Base-by-base conservation (phyloP, 2,113 vertebrate species). In the Numenius arquata region DNA sequence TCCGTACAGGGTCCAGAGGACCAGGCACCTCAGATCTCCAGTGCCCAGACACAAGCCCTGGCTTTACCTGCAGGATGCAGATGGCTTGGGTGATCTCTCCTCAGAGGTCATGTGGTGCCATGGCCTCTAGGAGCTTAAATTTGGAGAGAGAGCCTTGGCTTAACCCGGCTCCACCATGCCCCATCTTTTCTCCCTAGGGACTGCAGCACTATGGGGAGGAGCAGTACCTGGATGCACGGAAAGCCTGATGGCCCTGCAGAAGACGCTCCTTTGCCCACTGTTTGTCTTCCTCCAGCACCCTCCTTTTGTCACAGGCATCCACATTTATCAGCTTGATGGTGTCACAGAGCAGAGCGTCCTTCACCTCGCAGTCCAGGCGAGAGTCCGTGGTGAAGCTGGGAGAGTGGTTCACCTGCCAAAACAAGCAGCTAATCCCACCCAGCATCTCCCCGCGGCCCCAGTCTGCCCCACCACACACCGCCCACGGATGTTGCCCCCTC, bases 331-430 rank as follows among this genome's bases (percentile, higher is more conserved):
- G 96, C 40, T 93, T 98, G 93, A 98, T 94, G 40, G 98, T 94
- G 4, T 98, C 98, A 10, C 95, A 96, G n/a, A 98, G 98, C 30
- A 98, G 97, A 4, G 98, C 95, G 15, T 98, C 98, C 91, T 98
- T 98, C 78, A 98, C 98, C 84, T 98, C 98, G 1, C 34, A 86
- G 79, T 98, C 98, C 15, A 98, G 96, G 59, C 47, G 76, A 5
- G 98, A 98, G 92, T 98, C 98, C 0, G 98, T 98, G 96, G 85
- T 98, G 95, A 98, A 98, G 94, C 98, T 98, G 47, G 98, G 98
- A 45, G 98, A 98, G 92, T 98, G 98, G 88, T 98, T 98, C 67
- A 98, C 98, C 98, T 98, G 96, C 75, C 88, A 47, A 89, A 78
- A 78, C 59, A 89, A 91, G 66, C 41, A 50, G 10, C 50, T 30